Conservation (phyloP, 2,888 invertebrate genomes). For the Melangyna quadrimaculata region DNA sequence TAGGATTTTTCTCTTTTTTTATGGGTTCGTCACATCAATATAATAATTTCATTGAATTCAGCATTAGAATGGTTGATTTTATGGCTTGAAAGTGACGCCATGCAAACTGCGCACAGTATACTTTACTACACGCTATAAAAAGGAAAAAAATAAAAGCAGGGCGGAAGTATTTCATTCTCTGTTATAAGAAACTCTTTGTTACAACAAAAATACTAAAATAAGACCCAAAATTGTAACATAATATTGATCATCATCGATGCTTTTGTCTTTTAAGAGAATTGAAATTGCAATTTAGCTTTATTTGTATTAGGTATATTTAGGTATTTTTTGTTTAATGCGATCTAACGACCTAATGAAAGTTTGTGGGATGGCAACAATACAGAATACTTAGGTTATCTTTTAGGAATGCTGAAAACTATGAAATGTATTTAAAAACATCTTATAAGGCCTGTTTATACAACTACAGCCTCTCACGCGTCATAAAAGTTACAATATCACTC, state of each 20-base stretch:
- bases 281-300: constrained; percentile 31
- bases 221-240: constrained; percentile 17
- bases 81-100: constrained; percentile 57
- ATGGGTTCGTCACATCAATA: constrained; percentile 63
- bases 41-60: constrained; percentile 57
- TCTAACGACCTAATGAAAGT: background rate
- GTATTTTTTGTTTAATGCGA: background rate
- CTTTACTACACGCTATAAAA: constrained; percentile 29
- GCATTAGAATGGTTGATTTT: constrained; percentile 49
- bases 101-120: constrained; percentile 35
- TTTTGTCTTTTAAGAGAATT: constrained; percentile 32
- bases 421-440: too few species aligned
- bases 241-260: constrained; percentile 45
- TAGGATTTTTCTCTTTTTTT: constrained; percentile 42
- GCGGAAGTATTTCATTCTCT: constrained; percentile 61
- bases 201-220: constrained; percentile 36
- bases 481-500: too few species aligned
- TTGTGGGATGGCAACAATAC: background rate
- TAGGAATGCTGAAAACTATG: too few species aligned
- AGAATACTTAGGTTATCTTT: too few species aligned
- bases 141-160: constrained; percentile 50
- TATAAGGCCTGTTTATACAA: too few species aligned
- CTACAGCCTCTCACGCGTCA: too few species aligned
- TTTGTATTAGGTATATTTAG: background rate
- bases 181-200: constrained; percentile 35